A percentile compares a stretch with the other conserved stretches of the same genome.
phyloP scores from a whole-genome alignment of 2,797 vertebrate species.

The Smutsia gigantea region DNA sequence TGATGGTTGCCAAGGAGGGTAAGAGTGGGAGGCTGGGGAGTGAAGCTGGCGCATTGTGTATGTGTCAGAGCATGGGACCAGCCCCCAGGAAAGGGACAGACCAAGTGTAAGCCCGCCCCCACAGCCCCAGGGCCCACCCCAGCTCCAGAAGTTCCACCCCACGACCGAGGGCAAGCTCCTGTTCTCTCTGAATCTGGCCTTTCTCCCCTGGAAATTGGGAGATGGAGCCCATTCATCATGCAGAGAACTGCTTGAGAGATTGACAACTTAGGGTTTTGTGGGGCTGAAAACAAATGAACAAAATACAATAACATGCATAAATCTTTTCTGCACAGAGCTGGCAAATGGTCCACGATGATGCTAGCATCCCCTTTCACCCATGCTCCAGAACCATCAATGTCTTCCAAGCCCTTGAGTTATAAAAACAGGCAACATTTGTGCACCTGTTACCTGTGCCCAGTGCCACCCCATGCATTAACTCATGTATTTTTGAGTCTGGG shows the following conservation, averaged over 20 bases:
- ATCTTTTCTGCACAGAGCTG: neutral
- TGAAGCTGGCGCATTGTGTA: neutral
- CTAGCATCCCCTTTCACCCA: too few species aligned
- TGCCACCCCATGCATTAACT: neutral
- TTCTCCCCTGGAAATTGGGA: neutral
- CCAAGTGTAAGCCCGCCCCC: neutral
- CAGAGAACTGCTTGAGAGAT: neutral
- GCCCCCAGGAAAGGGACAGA: neutral
- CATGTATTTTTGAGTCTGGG: neutral
- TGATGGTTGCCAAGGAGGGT: neutral
- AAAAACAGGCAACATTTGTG: neutral
- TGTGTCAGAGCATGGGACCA: neutral
- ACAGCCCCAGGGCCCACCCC: neutral
- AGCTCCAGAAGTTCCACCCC: neutral
- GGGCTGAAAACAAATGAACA: neutral
- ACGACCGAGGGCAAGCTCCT: neutral
- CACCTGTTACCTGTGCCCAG: neutral
- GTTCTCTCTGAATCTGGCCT: neutral
- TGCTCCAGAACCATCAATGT: neutral
- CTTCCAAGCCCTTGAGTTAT: neutral
- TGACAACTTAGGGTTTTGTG: neutral
- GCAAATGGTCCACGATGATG: rapidly evolving
- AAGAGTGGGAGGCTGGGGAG: too few species aligned
- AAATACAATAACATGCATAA: neutral
- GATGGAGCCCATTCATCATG: neutral